phyloP scores from a whole-genome alignment of 2,113 vertebrate species.

The Haliaeetus leucogaster region DNA sequence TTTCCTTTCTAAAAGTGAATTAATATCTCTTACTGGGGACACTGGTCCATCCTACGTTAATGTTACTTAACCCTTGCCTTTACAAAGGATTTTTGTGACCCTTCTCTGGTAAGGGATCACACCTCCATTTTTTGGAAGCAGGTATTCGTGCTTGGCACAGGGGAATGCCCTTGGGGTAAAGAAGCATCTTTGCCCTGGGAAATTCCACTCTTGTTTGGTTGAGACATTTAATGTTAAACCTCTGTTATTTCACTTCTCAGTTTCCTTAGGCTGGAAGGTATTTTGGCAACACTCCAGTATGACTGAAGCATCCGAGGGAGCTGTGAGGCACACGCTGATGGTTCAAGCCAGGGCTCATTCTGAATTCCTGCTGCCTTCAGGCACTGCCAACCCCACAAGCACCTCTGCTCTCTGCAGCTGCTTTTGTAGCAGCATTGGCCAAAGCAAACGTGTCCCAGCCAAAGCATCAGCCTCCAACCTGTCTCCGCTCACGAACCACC shows the following conservation, averaged over 20 bases:
- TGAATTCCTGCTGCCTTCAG: conserved; percentile 7
- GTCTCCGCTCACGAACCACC: not conserved
- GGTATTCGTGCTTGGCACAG: not conserved
- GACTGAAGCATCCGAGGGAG: not conserved
- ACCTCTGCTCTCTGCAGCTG: not conserved
- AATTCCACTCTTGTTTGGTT: not conserved
- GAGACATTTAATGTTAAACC: not conserved
- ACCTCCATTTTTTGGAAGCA: not conserved
- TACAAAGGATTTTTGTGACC: not conserved
- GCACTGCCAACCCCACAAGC: not conserved
- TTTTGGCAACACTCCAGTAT: not conserved
- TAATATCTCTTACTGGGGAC: not conserved
- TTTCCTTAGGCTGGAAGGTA: not conserved
- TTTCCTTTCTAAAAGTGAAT: not conserved
- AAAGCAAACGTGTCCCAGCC: not conserved
- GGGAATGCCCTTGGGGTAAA: not conserved
- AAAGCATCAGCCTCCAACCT: not conserved
- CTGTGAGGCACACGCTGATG: not conserved
- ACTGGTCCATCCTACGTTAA: not conserved
- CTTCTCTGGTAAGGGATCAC: not conserved
- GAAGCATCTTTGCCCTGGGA: not conserved
- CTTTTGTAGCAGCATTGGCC: not conserved
- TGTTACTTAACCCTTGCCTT: not conserved
- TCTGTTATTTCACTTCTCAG: not conserved
- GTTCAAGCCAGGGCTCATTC: conserved; percentile 16